Percentiles rank a stretch among this genome's conserved stretches.
phyloP scores from a whole-genome alignment of 2,113 vertebrate genomes.

The Micronycteris hirsuta region DNA sequence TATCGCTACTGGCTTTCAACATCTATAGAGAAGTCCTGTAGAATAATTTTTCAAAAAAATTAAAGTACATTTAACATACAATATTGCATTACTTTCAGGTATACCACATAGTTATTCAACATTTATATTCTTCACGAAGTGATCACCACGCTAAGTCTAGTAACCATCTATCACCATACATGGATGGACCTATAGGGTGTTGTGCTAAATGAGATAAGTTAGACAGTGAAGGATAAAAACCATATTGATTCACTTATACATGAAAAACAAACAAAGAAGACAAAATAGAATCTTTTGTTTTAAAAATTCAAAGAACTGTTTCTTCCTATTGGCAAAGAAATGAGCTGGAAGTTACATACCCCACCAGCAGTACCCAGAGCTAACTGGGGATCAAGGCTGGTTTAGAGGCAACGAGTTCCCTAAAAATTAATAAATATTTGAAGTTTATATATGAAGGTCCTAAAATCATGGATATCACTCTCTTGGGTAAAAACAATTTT shows the following conservation, averaged over 20 bases:
- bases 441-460: neutral
- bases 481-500: neutral
- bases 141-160: neutral
- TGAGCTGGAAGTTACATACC: neutral
- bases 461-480: neutral
- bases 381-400: neutral
- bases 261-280: neutral
- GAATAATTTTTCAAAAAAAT: neutral
- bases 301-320: neutral
- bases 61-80: neutral
- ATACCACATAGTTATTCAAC: neutral
- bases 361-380: neutral
- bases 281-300: neutral
- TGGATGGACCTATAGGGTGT: too few species aligned
- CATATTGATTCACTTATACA: neutral
- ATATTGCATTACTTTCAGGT: neutral
- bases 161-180: neutral
- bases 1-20: neutral
- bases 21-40: neutral
- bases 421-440: neutral
- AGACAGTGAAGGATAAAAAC: neutral
- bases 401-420: neutral
- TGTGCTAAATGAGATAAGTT: neutral
- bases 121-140: neutral
- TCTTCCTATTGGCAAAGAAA: neutral